Conservation (phyloP, 2,797 vertebrate genomes). For the Rhabdomys pumilio region DNA sequence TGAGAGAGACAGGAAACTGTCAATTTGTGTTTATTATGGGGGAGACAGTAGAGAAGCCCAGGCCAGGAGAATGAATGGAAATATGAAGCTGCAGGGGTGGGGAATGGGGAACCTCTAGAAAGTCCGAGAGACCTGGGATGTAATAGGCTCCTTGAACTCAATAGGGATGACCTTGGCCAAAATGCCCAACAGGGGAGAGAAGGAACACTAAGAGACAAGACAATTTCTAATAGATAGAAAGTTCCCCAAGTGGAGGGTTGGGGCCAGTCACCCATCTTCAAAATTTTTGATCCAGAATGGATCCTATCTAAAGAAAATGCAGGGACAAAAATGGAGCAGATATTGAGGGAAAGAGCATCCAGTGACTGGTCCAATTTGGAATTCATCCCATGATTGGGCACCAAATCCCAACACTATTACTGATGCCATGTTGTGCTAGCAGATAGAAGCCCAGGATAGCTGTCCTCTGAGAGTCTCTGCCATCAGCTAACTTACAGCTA, state of each 20-base stretch:
- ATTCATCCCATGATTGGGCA: neutral
- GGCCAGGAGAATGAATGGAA: neutral
- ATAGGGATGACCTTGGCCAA: neutral
- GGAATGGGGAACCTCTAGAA: neutral
- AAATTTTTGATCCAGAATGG: neutral
- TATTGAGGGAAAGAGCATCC: neutral
- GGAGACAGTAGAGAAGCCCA: neutral
- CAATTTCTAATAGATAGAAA: neutral
- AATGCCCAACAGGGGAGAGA: neutral
- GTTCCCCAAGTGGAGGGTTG: neutral
- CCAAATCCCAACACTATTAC: neutral
- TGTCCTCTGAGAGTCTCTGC: neutral
- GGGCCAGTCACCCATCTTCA: neutral
- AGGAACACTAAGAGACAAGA: neutral
- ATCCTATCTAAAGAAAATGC: neutral
- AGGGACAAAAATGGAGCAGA: neutral
- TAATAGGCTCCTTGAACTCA: neutral
- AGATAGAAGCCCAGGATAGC: neutral
- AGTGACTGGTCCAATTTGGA: neutral
- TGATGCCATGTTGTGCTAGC: neutral
- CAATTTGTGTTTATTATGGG: neutral
- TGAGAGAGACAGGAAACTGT: no score
- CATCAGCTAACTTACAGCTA: neutral
- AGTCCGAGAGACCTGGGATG: neutral
- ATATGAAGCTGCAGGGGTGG: neutral